A percentile compares a stretch with the other conserved stretches of the same genome.
Evolutionary conservation across 2,797 vertebrate species (phyloP).

Genomic region (Esox masquinongy): DNA sequence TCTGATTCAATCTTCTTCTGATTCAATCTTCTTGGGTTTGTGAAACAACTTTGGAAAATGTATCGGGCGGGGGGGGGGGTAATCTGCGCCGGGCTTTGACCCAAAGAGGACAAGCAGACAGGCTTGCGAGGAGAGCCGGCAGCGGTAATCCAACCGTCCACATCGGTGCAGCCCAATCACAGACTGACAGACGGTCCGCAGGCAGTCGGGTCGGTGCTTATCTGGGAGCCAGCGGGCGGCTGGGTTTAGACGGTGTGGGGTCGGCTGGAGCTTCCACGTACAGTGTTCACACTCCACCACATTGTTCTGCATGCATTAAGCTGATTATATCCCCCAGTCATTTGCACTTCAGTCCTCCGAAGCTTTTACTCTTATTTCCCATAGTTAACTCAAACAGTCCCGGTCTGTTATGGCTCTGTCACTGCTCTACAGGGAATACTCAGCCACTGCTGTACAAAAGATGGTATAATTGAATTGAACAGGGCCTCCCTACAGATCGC

Average conservation of each 20-base stretch:
- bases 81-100: not conserved
- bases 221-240: slow-evolving; percentile 49
- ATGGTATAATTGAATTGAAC: not conserved
- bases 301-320: slow-evolving; percentile 18
- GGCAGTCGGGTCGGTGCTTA: slow-evolving; percentile 27
- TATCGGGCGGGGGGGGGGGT: not conserved
- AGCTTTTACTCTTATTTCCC: slow-evolving; percentile 38
- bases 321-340: slow-evolving; percentile 1
- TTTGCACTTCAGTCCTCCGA: slow-evolving; percentile 1
- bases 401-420: slow-evolving; percentile 27
- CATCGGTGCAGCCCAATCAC: slow-evolving; percentile 25
- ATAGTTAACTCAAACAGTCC: slow-evolving; percentile 34
- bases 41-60: not conserved
- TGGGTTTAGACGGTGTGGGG: slow-evolving; percentile 24
- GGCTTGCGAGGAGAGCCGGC: not conserved
- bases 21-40: not conserved
- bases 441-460: not conserved
- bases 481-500: not conserved
- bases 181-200: not conserved
- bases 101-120: not conserved
- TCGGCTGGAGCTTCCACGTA: slow-evolving; percentile 21
- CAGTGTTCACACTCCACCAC: slow-evolving; percentile 31
- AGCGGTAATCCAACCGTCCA: slow-evolving; percentile 42
- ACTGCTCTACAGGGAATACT: slow-evolving; percentile 19
- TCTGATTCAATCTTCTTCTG: too few relatives aligned